Evolutionary conservation across 1,140 invertebrate species (phyloP).

Genomic region (Drosophila nikananu): DNA sequence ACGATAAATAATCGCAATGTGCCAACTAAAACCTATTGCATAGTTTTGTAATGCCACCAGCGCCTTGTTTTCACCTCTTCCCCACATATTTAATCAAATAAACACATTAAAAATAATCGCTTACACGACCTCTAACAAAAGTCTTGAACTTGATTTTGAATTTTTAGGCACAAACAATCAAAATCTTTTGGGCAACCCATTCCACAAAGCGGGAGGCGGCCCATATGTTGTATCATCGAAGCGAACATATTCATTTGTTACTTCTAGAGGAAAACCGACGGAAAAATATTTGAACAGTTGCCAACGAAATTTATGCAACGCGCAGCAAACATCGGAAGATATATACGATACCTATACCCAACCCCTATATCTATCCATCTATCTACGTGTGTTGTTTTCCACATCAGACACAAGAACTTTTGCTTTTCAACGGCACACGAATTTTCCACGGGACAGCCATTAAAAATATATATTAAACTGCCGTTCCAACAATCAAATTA

Average conservation of each 20-base stretch:
- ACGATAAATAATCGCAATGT: conserved; percentile 8
- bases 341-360: conserved; percentile 34
- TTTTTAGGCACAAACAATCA: conserved; percentile 29
- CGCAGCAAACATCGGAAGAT: conserved; percentile 44
- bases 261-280: conserved; percentile 59
- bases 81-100: conserved; percentile 18
- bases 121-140: conserved; percentile 46
- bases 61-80: background rate
- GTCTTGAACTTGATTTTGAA: conserved; percentile 82
- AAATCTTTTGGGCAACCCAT: conserved; percentile 22
- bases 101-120: conserved; percentile 28
- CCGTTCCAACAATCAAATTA: conserved; percentile 45
- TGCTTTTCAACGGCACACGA: conserved; percentile 53
- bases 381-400: conserved; percentile 40
- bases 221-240: conserved; percentile 56
- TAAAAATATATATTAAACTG: conserved; percentile 37
- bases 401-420: conserved; percentile 27
- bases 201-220: background rate
- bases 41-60: background rate
- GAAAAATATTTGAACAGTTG: conserved; percentile 75
- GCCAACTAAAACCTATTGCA: conserved; percentile 28
- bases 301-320: conserved; percentile 78
- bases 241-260: conserved; percentile 72
- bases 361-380: conserved; percentile 25
- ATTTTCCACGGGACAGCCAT: conserved; percentile 47